Base-by-base conservation (phyloP, 2,888 invertebrate species). In the Hoplodrina ambigua region DNA sequence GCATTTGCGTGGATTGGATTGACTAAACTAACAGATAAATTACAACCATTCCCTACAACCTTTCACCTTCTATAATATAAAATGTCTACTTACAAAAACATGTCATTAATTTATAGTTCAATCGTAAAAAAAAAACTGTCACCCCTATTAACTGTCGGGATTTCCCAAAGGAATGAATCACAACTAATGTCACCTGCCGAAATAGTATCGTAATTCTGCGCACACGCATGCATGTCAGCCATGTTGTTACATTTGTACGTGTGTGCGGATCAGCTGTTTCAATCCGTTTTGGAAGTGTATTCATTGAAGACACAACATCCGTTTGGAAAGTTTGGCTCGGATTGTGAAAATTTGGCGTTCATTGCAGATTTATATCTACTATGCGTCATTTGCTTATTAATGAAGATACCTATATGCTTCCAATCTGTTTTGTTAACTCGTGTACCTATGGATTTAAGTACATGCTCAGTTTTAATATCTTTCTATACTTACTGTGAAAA, bases 111-210 rank as follows among this genome's bases (percentile, higher is more conserved):
- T 33, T 8, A 11, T 4, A 11, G 15, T 44, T 46, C 1, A 15
- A 20, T 60, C 8, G 50, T 17, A 37, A 13, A 15, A 63, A 56
- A 63, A 60, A 64, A 50, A 11, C 61, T 57, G 64, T 50, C 83
- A 77, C 17, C 83, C 81, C 83, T 83, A 65, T 49, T 49, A 68
- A 69, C 37, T 72, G 70, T 67, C 57, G 84, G 86, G 85, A 82
- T 86, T 85, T 83, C 85, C 86, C 85, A 63, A 69, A 72, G 69
- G 78, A 58, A 70, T 83, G 80, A 82, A 56, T 83, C 82, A 83
- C 62, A 57, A 15, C 61, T 78, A 76, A 71, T 85, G 83, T 86
- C 87, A 87, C 85, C 88, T 84, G 85, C 80, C 70, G 85, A 84
- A 78, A 80, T 85, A 82, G 83, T 81, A 69, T 70, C 62, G 74